phyloP scores from a whole-genome alignment of 2,797 vertebrate species.

The Kryptopterus vitreolus region DNA sequence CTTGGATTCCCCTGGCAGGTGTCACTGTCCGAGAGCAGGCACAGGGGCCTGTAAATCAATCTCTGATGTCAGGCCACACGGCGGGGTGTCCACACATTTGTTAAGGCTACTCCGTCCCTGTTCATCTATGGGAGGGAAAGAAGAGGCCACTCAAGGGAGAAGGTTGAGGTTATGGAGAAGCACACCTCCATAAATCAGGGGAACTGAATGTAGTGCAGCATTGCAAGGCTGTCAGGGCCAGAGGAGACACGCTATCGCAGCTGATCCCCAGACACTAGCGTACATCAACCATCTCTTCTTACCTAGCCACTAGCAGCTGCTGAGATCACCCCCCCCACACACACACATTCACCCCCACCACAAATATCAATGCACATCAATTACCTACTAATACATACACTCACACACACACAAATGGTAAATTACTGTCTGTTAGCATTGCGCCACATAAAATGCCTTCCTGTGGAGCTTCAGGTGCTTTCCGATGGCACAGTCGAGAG shows the following conservation, averaged over 20 bases:
- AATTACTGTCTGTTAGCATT: conserved; percentile 40
- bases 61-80: conserved; percentile 73
- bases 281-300: conserved; percentile 74
- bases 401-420: conserved; percentile 17
- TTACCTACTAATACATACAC: conserved; percentile 21
- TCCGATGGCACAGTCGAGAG: conserved; percentile 44
- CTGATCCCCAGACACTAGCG: conserved; percentile 74
- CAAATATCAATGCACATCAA: conserved; percentile 42
- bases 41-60: conserved; percentile 74
- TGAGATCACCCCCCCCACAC: conserved; percentile 36
- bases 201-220: conserved; percentile 33
- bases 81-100: conserved; percentile 76
- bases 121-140: conserved; percentile 63
- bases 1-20: conserved; percentile 76
- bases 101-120: conserved; percentile 69
- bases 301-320: conserved; percentile 64
- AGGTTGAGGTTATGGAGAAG: conserved; percentile 38
- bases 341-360: conserved; percentile 31
- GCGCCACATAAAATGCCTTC: conserved; percentile 44
- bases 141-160: conserved; percentile 40
- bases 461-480: conserved; percentile 39
- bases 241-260: conserved; percentile 66
- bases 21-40: conserved; percentile 70
- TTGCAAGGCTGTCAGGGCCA: conserved; percentile 50
- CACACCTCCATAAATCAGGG: conserved; percentile 57